A percentile compares a stretch with the other conserved stretches of the same genome.
Conservation (phyloP, 1,140 invertebrate genomes). For the Rhynchophorus ferrugineus region DNA sequence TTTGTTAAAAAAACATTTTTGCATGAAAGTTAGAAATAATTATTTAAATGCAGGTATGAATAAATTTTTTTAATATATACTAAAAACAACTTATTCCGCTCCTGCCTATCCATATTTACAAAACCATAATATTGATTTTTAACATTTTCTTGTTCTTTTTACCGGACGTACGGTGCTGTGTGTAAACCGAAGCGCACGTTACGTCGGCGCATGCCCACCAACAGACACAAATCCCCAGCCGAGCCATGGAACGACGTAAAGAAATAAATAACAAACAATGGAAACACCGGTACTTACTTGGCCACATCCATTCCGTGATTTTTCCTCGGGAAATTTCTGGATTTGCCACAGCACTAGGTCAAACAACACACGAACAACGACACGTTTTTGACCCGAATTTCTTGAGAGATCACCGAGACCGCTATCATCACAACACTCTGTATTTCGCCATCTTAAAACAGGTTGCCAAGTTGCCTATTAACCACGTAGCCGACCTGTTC, state of each 20-base stretch:
- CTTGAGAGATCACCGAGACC: constrained; percentile 8
- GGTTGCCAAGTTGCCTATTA: constrained; percentile 6
- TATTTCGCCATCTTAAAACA: constrained; percentile 29
- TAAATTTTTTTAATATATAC: too few species aligned
- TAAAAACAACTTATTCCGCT: constrained; percentile 4
- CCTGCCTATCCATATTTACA: neutral
- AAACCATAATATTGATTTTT: constrained; percentile 10
- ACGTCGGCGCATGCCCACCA: neutral
- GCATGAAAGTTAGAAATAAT: too few species aligned
- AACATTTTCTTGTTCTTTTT: neutral
- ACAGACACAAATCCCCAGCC: neutral
- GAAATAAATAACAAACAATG: neutral
- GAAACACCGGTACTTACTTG: constrained; percentile 10
- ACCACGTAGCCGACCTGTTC: too few species aligned
- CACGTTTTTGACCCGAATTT: constrained; percentile 4
- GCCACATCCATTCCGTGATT: constrained; percentile 5
- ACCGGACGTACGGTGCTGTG: neutral
- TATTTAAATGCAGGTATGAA: too few species aligned
- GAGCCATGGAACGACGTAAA: neutral
- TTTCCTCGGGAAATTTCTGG: constrained; percentile 1
- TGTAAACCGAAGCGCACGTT: neutral
- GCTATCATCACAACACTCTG: constrained; percentile 27
- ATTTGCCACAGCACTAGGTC: constrained; percentile 5
- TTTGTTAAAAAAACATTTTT: too few species aligned
- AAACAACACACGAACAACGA: neutral